Evolutionary conservation across 2,888 invertebrate species (phyloP), one percentile per base, ranked within the genome.

Genomic region (Agonum fuliginosum): DNA sequence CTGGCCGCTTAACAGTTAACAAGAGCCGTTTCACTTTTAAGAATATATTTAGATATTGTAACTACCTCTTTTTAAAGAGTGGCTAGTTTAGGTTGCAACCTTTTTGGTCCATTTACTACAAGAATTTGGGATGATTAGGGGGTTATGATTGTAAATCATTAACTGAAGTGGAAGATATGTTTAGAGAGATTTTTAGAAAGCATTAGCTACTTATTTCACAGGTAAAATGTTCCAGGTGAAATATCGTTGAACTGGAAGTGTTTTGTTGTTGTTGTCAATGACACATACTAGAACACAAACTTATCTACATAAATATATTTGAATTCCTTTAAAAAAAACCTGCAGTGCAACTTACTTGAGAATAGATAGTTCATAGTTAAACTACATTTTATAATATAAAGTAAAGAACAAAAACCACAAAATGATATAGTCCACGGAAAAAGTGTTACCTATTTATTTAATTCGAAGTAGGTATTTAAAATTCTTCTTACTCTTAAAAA

Each of bases 101-200:
- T 41, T 27, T 17, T n/a, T 69, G 69, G 69, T 69, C 69, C 69
- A 69, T 69, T 67, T 67, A 43, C 67, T 27, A 37, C 41, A 22
- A 37, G 14, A 20, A 43, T 67, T 67, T 14, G 12, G 17, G 46
- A 41, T 69, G 46, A 69, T 69, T 43, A 69, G 12, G 69, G 67
- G 69, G 41, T 37, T 69, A 43, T 27, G 43, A 22, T 12, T 41
- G 46, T 69, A 69, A 69, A 69, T 69, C 41, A 69, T 69, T 62
- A 10, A 0, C 24, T 22, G 1, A 54, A 54, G 12, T 54, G 48
- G 24, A 41, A 37, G 37, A 37, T 67, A 67, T 41, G 37, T 1
- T n/a, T 4, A 19, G 67, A 30, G 34, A 65, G 30, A 34, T 27
- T 19, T 62, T 6, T 62, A 8, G 14, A 54, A 62, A 34, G 14